A percentile compares a stretch with the other conserved stretches of the same genome.
These are phyloP conservation scores for Botia kubotai DNA, from an alignment of 2,797 vertebrate species.

Conservation along the genomic window DNA sequence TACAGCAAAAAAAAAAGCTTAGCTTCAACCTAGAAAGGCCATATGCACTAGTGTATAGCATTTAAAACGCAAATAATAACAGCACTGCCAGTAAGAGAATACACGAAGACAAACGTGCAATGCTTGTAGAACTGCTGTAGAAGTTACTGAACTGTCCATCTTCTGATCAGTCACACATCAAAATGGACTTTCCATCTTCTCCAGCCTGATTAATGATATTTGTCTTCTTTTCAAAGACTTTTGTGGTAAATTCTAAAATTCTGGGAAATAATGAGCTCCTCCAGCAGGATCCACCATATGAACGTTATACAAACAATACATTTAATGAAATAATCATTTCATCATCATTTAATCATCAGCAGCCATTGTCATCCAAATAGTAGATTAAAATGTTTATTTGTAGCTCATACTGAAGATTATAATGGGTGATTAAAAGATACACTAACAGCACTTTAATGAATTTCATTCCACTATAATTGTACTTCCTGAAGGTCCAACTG, in stretches of 20 bases:
- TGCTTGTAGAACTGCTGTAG: neutral
- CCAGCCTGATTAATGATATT: neutral
- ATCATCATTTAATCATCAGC: too few species aligned
- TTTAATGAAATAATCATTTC: too few species aligned
- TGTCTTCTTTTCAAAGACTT: neutral
- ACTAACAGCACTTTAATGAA: too few species aligned
- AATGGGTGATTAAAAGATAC: too few species aligned
- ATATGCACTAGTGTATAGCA: neutral
- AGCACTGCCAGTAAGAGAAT: constrained; percentile 5
- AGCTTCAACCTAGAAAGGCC: neutral
- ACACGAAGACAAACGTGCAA: constrained; percentile 5
- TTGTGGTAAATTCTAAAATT: neutral
- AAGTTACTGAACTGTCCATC: neutral
- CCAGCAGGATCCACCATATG: neutral
- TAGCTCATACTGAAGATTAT: too few species aligned
- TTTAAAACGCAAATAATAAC: constrained; percentile 32
- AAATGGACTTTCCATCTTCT: neutral
- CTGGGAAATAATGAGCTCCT: neutral
- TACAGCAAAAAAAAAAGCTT: constrained; percentile 72
- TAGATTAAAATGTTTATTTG: too few species aligned
- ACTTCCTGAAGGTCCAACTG: too few species aligned
- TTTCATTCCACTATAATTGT: too few species aligned
- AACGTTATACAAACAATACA: neutral
- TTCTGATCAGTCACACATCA: neutral
- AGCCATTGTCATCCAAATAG: too few species aligned